Evolutionary conservation across 2,888 invertebrate species (phyloP), one percentile per base, ranked within the genome.

Genomic region (Acanthoscelides obtectus): DNA sequence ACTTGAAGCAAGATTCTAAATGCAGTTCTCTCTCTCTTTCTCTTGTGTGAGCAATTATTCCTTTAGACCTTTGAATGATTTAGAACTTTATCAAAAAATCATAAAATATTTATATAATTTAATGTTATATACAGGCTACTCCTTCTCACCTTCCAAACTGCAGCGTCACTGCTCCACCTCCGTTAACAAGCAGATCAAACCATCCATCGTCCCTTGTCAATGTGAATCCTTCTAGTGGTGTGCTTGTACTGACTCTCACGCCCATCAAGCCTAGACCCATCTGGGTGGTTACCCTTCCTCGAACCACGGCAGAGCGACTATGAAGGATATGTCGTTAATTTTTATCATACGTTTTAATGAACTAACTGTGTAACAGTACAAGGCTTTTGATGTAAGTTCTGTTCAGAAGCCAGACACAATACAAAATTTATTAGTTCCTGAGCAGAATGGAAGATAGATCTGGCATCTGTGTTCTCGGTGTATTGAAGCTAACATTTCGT

Each of bases 171-270:
- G 97, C 96, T 0, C 98, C 98, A 0, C 99, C 99, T n/a, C 99
- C 99, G 86, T 99, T 99, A 20, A 99, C 98, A 82, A 99, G 89
- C 69, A 99, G 89, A 87, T 99, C 99, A 87, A 99, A 99, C 95
- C 95, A 96, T 69, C 96, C 96, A 80, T 96, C 96, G 77, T 95
- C 95, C 73, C 96, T 88, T 2, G 97, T 96, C 72, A 97, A 86
- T 0, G 99, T 99, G 86, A 97, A 98, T 19, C 99, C 99, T 88
- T 97, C 98, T 68, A 96, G 88, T n/a, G 97, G 94, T 3, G 95
- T 95, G 72, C 94, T 94, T 66, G 98, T 97, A 75, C 95, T 95
- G 3, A 99, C 98, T 77, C 98, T 90, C 8, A 98, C 98, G 45
- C 99, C 99, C 85, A 97, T 95, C 79, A 99, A 87, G 63, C 98